These are phyloP conservation scores for Mustela nigripes DNA, from an alignment of 2,113 vertebrate genomes.

Conservation along the genomic window DNA sequence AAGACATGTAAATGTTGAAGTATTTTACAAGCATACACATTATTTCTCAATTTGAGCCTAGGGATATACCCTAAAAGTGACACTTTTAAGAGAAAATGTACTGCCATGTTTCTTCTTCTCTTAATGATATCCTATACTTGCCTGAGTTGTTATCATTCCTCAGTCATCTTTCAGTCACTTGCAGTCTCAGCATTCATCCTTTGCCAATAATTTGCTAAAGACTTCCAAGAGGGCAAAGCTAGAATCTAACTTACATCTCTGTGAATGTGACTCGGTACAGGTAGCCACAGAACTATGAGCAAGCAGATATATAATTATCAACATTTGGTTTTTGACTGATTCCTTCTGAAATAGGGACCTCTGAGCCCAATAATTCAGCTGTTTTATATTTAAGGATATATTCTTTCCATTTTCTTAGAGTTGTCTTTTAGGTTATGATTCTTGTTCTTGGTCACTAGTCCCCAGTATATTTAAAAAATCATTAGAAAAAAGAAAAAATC, in stretches of 20 bases:
- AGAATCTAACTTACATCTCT: slow-evolving; percentile 51
- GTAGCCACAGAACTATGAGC: slow-evolving; percentile 43
- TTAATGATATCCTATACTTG: background rate
- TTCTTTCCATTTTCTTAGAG: slow-evolving; percentile 63
- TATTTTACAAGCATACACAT: background rate
- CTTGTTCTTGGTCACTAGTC: slow-evolving; percentile 21
- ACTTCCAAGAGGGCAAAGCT: slow-evolving; percentile 41
- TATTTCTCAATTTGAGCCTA: slow-evolving; percentile 38
- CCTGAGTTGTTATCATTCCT: slow-evolving; percentile 43
- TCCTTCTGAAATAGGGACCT: slow-evolving; percentile 71
- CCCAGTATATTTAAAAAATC: slow-evolving; percentile 43
- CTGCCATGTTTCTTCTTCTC: slow-evolving; percentile 13
- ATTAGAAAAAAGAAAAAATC: background rate
- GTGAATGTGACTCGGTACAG: slow-evolving; percentile 21
- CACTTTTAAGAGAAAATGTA: slow-evolving; percentile 47
- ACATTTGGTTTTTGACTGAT: slow-evolving; percentile 58
- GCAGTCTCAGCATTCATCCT: slow-evolving; percentile 22
- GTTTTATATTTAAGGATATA: slow-evolving; percentile 39
- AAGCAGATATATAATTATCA: slow-evolving; percentile 53
- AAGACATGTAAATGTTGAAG: slow-evolving; percentile 32
- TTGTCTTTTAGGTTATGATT: slow-evolving; percentile 53
- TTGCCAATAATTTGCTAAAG: slow-evolving; percentile 63
- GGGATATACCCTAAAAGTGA: background rate
- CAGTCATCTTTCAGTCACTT: slow-evolving; percentile 47
- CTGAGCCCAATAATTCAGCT: slow-evolving; percentile 50